Conservation (phyloP, 2,888 invertebrate genomes). For the Caenorhabditis uteleia region DNA sequence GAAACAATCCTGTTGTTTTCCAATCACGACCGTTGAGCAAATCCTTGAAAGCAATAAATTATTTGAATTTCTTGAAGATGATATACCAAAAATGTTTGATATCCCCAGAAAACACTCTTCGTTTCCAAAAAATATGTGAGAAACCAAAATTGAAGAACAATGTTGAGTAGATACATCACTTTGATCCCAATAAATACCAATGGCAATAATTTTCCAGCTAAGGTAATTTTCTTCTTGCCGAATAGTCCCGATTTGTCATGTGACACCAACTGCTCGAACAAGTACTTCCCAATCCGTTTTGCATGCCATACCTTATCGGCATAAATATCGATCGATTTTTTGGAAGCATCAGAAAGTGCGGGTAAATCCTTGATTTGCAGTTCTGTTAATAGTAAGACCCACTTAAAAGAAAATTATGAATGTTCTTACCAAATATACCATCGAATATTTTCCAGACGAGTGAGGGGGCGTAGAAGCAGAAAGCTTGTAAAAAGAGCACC, state of each 20-base stretch:
- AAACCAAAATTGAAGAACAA: conserved; percentile 52
- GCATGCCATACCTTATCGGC: conserved; percentile 20
- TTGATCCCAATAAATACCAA: conserved; percentile 42
- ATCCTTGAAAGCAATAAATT: conserved; percentile 21
- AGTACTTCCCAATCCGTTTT: conserved; percentile 27
- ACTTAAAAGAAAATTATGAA: not conserved
- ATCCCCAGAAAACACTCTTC: conserved; percentile 52
- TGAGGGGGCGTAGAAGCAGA: conserved; percentile 67
- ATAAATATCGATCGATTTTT: conserved; percentile 22
- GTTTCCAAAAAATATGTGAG: conserved; percentile 56
- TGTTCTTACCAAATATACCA: conserved; percentile 53
- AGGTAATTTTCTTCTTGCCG: conserved; percentile 12
- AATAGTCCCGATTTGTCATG: conserved; percentile 32
- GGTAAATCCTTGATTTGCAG: conserved; percentile 39
- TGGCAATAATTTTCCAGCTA: conserved; percentile 44
- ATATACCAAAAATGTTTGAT: conserved; percentile 41
- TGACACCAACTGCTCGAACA: conserved; percentile 34
- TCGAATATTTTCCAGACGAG: conserved; percentile 64
- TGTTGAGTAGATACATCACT: conserved; percentile 53
- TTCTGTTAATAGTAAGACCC: conserved; percentile 7
- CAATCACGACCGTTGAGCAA: conserved; percentile 45
- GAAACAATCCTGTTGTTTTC: conserved; percentile 56
- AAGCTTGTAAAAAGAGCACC: conserved; percentile 62
- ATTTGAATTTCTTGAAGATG: not conserved
- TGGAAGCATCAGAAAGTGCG: conserved; percentile 23